phyloP scores from a whole-genome alignment of 2,888 invertebrate genomes.

The Neelides folsomi region DNA sequence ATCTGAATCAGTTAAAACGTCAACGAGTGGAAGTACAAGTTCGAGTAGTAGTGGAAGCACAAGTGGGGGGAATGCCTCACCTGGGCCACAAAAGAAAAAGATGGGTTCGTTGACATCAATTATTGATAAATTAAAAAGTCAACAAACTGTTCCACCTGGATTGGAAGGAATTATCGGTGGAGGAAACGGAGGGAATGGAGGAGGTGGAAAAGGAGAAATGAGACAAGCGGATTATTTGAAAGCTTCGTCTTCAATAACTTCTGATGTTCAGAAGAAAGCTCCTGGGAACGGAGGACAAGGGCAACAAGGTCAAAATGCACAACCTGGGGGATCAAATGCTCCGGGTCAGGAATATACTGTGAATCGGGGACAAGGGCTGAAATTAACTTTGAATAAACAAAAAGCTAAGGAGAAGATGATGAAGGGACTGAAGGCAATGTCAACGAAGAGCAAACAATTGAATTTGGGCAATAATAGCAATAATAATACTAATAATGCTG shows the following conservation, averaged over 20 bases:
- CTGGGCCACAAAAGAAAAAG: slow-evolving; percentile 8
- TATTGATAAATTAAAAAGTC: slow-evolving; percentile 67
- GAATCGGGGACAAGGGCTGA: slow-evolving; percentile 41
- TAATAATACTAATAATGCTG: not conserved
- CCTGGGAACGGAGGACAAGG: slow-evolving; percentile 2
- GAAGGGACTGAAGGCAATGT: slow-evolving; percentile 3
- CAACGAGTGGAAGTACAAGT: slow-evolving; percentile 13
- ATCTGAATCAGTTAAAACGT: slow-evolving; percentile 4
- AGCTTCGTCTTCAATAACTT: slow-evolving; percentile 25
- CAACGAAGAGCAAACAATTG: not conserved
- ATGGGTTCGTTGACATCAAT: slow-evolving; percentile 69
- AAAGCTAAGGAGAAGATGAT: slow-evolving; percentile 33
- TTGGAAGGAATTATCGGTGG: not conserved
- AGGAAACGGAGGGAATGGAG: not conserved
- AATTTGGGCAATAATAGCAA: not conserved
- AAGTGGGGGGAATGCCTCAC: not conserved
- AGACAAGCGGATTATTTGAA: slow-evolving; percentile 26
- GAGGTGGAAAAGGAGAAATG: slow-evolving; percentile 15
- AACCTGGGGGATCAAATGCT: slow-evolving; percentile 1
- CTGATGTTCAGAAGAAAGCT: slow-evolving; percentile 14
- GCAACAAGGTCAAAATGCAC: slow-evolving; percentile 8
- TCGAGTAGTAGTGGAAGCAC: slow-evolving; percentile 11
- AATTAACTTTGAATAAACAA: slow-evolving; percentile 82
- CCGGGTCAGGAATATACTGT: slow-evolving; percentile 27
- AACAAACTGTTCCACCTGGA: slow-evolving; percentile 2